A percentile compares a stretch with the other conserved stretches of the same genome.
Evolutionary conservation across 2,113 vertebrate species (phyloP).

Genomic region (Hiodon tergisus): DNA sequence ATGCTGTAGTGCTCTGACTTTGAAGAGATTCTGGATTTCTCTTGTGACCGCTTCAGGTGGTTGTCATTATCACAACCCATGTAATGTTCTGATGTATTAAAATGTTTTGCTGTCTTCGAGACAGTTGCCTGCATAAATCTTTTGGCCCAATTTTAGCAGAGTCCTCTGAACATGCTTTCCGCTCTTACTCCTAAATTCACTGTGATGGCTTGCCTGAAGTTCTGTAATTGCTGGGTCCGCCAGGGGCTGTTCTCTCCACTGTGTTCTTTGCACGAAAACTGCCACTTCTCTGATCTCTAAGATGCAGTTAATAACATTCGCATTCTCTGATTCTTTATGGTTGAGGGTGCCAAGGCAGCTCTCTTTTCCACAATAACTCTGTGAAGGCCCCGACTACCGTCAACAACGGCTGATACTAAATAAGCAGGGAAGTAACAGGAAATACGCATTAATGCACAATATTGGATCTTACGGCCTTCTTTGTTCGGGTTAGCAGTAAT

Average conservation of each 20-base stretch:
- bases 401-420: not conserved
- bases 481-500: too few species aligned
- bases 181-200: not conserved
- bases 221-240: conserved; percentile 1
- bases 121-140: not conserved
- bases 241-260: not conserved
- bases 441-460: not conserved
- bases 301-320: conserved; percentile 5
- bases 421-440: not conserved
- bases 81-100: not conserved
- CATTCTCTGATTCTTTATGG: conserved; percentile 5
- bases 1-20: not conserved
- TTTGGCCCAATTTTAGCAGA: not conserved
- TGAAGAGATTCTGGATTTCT: not conserved
- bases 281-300: not conserved
- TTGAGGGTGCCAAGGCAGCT: not conserved
- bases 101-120: not conserved
- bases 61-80: not conserved
- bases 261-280: not conserved
- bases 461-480: too few species aligned
- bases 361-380: not conserved
- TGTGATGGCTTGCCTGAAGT: conserved; percentile 4
- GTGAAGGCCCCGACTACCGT: not conserved
- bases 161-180: not conserved
- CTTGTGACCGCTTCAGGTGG: not conserved